These are phyloP conservation scores for Sternotherus odoratus DNA, from an alignment of 2,797 vertebrate genomes.

Conservation along the genomic window DNA sequence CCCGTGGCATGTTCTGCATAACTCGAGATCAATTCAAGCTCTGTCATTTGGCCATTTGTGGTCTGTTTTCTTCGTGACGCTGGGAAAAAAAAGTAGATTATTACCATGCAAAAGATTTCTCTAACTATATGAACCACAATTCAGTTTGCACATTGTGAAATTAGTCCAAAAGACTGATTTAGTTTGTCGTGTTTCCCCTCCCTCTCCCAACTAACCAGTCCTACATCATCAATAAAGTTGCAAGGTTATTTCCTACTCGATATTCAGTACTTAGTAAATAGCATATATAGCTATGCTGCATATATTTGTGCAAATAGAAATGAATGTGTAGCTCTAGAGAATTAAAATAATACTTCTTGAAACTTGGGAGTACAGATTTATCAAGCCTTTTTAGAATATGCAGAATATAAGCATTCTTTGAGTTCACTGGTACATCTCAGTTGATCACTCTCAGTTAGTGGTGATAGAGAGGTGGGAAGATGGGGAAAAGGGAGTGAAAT, in stretches of 20 bases:
- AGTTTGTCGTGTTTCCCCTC: not conserved
- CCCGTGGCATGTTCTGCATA: not conserved
- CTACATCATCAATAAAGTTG: not conserved
- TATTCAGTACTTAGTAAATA: not conserved
- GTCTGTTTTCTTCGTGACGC: not conserved
- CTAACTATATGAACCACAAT: not conserved
- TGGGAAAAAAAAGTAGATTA: not conserved
- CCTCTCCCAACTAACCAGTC: not conserved
- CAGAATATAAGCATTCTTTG: not conserved
- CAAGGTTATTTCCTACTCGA: not conserved
- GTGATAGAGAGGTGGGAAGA: not conserved
- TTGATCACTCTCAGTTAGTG: not conserved
- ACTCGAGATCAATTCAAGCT: not conserved
- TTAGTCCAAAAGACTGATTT: not conserved
- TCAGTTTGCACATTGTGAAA: not conserved
- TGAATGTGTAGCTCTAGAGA: not conserved
- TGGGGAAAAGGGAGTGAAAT: not conserved
- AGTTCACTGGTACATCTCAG: not conserved
- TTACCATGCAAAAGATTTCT: not conserved
- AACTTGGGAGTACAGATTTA: not conserved
- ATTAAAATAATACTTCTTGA: not conserved
- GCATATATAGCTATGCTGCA: not conserved
- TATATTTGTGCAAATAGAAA: not conserved
- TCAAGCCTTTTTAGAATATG: not conserved
- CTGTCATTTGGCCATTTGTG: not conserved